A percentile compares a stretch with the other conserved stretches of the same genome.
Conservation (phyloP, 2,797 vertebrate species). For the Hafferia zeledoni region DNA sequence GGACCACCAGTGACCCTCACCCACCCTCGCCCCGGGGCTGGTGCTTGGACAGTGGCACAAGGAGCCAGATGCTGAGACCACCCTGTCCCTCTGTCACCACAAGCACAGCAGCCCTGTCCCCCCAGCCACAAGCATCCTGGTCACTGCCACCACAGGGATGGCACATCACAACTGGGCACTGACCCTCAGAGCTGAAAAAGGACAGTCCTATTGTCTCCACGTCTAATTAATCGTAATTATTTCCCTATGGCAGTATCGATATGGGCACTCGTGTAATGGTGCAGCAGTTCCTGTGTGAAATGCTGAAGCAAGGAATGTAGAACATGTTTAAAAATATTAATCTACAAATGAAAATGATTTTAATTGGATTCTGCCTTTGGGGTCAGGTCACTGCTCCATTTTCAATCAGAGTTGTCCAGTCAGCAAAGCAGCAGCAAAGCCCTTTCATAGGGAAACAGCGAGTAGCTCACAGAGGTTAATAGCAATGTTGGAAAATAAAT, state of each 20-base stretch:
- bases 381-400: constrained; percentile 65
- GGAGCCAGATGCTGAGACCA: not conserved
- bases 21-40: rapidly evolving
- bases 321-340: constrained; percentile 76
- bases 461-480: constrained; percentile 81
- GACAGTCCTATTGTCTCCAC: not conserved
- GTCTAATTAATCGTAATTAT: constrained; percentile 52
- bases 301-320: constrained; percentile 67
- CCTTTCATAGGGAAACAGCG: constrained; percentile 74
- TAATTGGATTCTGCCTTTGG: constrained; percentile 79
- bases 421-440: constrained; percentile 71
- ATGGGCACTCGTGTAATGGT: not conserved
- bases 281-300: constrained; percentile 43
- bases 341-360: constrained; percentile 77
- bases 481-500: constrained; percentile 83
- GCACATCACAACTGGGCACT: rapidly evolving
- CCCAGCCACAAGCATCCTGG: rapidly evolving
- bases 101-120: not conserved
- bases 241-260: not conserved
- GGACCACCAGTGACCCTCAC: not conserved
- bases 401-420: constrained; percentile 79
- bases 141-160: rapidly evolving
- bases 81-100: not conserved
- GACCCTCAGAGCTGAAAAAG: not conserved
- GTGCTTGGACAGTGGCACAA: not conserved